phyloP scores from a whole-genome alignment of 2,888 invertebrate species.

The Agrochola circellaris region DNA sequence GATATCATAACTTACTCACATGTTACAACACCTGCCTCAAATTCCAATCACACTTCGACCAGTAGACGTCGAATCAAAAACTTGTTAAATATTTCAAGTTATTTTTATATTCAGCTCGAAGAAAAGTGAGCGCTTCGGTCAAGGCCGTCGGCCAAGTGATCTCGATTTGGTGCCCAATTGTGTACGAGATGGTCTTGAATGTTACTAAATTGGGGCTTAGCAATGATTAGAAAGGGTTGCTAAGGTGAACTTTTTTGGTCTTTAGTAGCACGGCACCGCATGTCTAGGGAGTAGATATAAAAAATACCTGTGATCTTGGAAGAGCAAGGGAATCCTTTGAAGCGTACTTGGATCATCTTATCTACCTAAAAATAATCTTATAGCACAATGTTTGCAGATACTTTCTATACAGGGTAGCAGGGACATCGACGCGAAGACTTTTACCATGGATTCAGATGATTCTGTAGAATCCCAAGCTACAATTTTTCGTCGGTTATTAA shows the following conservation, averaged over 20 bases:
- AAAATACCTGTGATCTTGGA: no score
- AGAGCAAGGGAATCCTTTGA: not conserved
- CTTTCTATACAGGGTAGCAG: no score
- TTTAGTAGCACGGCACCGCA: not conserved
- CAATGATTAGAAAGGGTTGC: slow-evolving; percentile 27
- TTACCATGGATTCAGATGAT: no score
- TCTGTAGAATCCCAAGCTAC: no score
- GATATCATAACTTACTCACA: not conserved
- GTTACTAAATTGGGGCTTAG: slow-evolving; percentile 23
- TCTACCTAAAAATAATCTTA: not conserved
- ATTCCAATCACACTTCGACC: slow-evolving; percentile 32
- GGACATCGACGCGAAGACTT: no score
- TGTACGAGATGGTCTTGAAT: slow-evolving; percentile 36
- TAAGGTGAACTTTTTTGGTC: not conserved
- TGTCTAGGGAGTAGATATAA: not conserved
- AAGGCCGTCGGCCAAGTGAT: slow-evolving; percentile 60
- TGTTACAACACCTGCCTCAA: slow-evolving; percentile 35
- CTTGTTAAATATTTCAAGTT: slow-evolving; percentile 53
- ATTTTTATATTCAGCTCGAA: slow-evolving; percentile 37
- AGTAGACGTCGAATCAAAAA: slow-evolving; percentile 34
- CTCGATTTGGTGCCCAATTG: slow-evolving; percentile 51
- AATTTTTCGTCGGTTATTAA: no score
- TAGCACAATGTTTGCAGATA: not conserved
- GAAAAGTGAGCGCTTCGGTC: slow-evolving; percentile 62
- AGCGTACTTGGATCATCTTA: not conserved